Base-by-base conservation (phyloP, 2,797 vertebrate genomes). In the Scyliorhinus canicula region DNA sequence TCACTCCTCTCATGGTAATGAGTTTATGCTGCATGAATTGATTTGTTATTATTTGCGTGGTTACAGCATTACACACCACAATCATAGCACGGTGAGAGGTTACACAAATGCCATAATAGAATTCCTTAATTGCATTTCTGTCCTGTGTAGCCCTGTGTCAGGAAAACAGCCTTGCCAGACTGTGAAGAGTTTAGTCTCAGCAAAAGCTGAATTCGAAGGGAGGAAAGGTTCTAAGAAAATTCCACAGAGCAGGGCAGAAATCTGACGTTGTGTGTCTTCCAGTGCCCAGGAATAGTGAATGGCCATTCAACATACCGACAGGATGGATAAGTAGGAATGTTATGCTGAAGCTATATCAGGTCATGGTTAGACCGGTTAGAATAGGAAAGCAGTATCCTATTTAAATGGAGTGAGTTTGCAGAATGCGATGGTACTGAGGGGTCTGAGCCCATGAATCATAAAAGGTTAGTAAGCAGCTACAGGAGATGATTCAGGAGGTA, bases 1-100 rank as follows among this genome's bases (percentile, higher is more conserved):
- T 88, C 85, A 88, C 85, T 57, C 57, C 85, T 88, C 85, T 86
- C 85, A 60, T 1, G 4, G 52, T 88, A 88, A 88, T 88, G 85
- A 57, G 85, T 88, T 88, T 88, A 88, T 88, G 28, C 85, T 57
- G 52, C 85, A 88, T 88, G 85, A 88, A 88, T 57, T 88, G 31
- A 57, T n/a, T 60, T 57, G 85, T n/a, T 55, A 88, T 57, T 57
- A 55, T 57, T 88, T 57, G 85, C 6, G 55, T 88, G 57, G 28
- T n/a, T n/a, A 55, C 50, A 88, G 85, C 2, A n/a, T n/a, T 57
- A 57, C 31, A 57, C 52, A n/a, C 35, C 52, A 60, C 85, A 88
- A 88, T 57, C 52, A 31, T 4, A n/a, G 52, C 85, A 88, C 16
- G 52, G 31, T n/a, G 52, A 88, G 85, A n/a, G 52, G 52, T n/a